Base-by-base conservation (phyloP, 2,113 vertebrate genomes). In the Ophthalmolycus amberensis region DNA sequence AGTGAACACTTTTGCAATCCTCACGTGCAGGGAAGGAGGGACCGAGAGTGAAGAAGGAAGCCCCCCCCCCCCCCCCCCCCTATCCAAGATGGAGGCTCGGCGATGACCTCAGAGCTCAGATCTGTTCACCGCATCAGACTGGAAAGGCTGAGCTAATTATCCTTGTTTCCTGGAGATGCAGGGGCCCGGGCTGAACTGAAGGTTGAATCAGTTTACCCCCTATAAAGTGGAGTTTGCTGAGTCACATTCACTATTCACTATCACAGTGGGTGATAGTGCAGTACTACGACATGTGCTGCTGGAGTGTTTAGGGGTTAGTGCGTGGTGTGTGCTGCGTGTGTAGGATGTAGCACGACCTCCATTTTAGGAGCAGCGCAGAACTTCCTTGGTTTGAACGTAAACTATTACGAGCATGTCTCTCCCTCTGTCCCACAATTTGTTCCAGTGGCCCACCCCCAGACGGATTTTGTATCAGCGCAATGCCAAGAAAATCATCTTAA, bases 91-190 rank as follows among this genome's bases (percentile, higher is more conserved):
- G 70, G 75, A 6, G 5, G 66, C 75, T 69, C 27, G 27, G 29
- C 25, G 32, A 87, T 90, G 90, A 92, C 86, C 85, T 93, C 88
- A 90, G 76, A 34, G 25, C 80, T 87, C 38, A 48, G 79, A 90
- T 91, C 89, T 91, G 90, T 77, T 90, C 79, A 20, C 83, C 84
- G 85, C 85, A 87, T 91, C 85, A 70, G 78, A 44, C 77, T 85
- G 74, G 72, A 84, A 77, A 84, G 78, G 40, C 59, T 79, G 52
- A 86, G 71, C 52, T 87, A 89, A 85, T 90, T 72, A 80, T 76
- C 62, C 56, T 48, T 3, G 58, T 89, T 93, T 92, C 90, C 89
- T 91, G 87, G 73, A 82, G 83, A 64, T 8, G 42, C 10, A 6
- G 70, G 38, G 67, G 22, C 58, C 37, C 1, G 0, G 40, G 42